These are phyloP conservation scores for Iphiclides podalirius DNA, from an alignment of 2,888 invertebrate species.

Conservation along the genomic window DNA sequence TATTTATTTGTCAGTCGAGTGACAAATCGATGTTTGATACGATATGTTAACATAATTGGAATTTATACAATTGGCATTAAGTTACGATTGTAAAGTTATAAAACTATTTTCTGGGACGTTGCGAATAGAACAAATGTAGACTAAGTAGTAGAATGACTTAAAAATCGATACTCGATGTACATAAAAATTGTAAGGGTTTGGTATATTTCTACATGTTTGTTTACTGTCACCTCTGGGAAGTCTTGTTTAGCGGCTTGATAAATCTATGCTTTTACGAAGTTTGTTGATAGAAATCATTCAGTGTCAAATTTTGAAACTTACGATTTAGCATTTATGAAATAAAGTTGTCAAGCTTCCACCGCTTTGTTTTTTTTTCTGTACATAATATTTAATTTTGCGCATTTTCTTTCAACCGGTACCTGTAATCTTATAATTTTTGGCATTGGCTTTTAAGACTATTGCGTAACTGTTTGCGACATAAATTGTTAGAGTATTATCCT, in stretches of 20 bases:
- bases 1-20: constrained; percentile 30
- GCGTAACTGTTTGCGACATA: no score
- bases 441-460: no score
- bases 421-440: no score
- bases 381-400: no score
- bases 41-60: constrained; percentile 27
- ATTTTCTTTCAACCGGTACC: no score
- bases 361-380: constrained; percentile 25
- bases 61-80: no score
- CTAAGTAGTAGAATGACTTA: neutral
- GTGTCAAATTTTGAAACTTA: constrained; percentile 42
- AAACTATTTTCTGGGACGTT: neutral
- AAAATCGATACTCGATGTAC: neutral
- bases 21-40: constrained; percentile 25
- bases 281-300: constrained; percentile 19
- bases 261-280: neutral
- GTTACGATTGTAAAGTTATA: neutral
- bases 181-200: neutral
- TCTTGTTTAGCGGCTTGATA: neutral
- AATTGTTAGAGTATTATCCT: no score
- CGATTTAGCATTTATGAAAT: constrained; percentile 56
- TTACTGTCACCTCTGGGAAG: neutral
- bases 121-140: neutral
- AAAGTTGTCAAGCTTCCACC: constrained; percentile 38
- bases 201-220: neutral